Evolutionary conservation across 37 sponge, comb jelly and placozoan genomes (phyloP).

Genomic region (Bolinopsis microptera): DNA sequence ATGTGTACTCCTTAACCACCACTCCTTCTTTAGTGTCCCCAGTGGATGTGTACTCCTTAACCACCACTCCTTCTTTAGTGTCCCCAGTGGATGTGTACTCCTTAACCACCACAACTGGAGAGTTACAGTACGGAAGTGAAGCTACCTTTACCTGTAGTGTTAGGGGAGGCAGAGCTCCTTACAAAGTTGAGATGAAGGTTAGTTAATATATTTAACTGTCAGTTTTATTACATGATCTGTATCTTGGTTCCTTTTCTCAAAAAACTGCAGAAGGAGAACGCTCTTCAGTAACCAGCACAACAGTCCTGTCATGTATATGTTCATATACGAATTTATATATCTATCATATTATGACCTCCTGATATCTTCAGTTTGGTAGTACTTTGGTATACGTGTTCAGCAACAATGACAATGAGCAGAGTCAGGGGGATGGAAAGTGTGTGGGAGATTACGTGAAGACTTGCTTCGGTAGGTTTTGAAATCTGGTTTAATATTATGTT

Average conservation of each 20-base stretch:
- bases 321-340: too few species aligned
- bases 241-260: too few species aligned
- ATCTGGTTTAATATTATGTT: too few species aligned
- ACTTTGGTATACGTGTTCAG: background rate
- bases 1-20: too few species aligned
- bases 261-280: too few species aligned
- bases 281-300: too few species aligned
- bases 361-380: background rate
- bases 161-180: conserved; percentile 2
- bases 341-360: too few species aligned
- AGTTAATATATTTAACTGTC: background rate
- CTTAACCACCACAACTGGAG: background rate
- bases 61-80: too few species aligned
- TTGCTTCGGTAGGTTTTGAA: background rate
- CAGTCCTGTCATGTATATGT: too few species aligned
- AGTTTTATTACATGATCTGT: too few species aligned
- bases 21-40: too few species aligned
- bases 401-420: background rate
- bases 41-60: too few species aligned
- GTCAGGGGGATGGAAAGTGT: background rate
- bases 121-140: background rate
- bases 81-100: background rate
- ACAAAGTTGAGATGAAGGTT: conserved; percentile 17
- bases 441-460: background rate
- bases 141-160: conserved; percentile 7